Evolutionary conservation across 2,113 vertebrate genomes (phyloP).

Genomic region (Raphicerus campestris): DNA sequence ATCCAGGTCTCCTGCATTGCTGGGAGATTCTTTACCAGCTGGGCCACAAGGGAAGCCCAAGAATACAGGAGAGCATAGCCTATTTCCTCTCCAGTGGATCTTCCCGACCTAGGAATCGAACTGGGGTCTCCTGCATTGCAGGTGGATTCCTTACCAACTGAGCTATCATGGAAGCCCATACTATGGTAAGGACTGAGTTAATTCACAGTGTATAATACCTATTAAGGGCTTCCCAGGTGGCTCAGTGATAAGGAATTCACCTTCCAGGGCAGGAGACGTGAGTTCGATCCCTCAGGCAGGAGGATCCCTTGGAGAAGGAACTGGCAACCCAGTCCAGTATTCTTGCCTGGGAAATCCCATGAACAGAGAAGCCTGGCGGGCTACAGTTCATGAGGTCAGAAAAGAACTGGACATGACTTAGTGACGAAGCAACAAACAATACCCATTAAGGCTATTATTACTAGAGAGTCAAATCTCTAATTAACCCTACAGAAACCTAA

Average conservation of each 20-base stretch:
- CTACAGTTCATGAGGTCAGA: neutral
- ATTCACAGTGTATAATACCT: neutral
- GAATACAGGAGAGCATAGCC: neutral
- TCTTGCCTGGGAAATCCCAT: neutral
- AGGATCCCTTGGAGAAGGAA: neutral
- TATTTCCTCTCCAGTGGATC: neutral
- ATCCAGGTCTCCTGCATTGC: neutral
- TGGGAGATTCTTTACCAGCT: neutral
- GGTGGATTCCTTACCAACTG: neutral
- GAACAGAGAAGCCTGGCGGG: neutral
- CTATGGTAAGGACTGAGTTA: neutral
- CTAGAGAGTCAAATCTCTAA: conserved; percentile 20
- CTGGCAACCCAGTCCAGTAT: neutral
- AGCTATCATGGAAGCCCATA: neutral
- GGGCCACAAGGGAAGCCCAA: neutral
- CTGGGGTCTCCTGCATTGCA: neutral
- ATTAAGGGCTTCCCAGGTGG: neutral
- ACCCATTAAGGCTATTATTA: neutral
- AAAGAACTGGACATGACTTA: neutral
- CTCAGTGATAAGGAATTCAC: neutral
- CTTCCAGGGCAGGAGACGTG: neutral
- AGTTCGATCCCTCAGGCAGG: neutral
- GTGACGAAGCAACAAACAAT: neutral
- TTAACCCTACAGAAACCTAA: neutral
- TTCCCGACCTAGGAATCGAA: neutral